Percentiles rank a stretch among this genome's conserved stretches.
Conservation (phyloP, 2,888 invertebrate genomes). For the Tenthredo scrophulariae region DNA sequence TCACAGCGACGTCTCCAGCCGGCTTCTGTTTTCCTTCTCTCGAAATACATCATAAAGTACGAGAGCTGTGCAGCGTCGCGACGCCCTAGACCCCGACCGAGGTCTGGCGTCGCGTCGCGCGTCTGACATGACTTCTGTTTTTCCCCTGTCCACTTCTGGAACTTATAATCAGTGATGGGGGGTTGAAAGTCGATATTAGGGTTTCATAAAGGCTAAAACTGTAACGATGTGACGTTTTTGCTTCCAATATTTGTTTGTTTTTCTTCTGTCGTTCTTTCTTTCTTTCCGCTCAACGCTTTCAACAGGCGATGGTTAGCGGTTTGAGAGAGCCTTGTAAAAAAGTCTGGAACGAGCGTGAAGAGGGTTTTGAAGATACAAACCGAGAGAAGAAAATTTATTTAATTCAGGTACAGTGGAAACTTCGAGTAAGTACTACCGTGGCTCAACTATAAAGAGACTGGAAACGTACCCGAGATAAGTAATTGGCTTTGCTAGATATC, state of each 20-base stretch:
- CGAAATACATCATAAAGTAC: slow-evolving; percentile 53
- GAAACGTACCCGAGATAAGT: slow-evolving; percentile 38
- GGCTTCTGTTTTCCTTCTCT: slow-evolving; percentile 54
- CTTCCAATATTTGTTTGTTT: background rate
- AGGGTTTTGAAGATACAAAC: background rate
- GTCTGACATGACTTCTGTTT: slow-evolving; percentile 38
- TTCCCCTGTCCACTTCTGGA: slow-evolving; percentile 32
- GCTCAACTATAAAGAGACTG: slow-evolving; percentile 31
- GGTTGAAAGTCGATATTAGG: background rate
- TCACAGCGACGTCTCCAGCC: slow-evolving; percentile 61
- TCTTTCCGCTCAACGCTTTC: background rate
- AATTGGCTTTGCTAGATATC: slow-evolving; percentile 44
- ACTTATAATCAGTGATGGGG: slow-evolving; percentile 26
- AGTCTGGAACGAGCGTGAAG: background rate
- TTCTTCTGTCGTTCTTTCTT: background rate
- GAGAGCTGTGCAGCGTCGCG: slow-evolving; percentile 47
- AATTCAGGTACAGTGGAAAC: slow-evolving; percentile 36
- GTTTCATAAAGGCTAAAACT: slow-evolving; percentile 1
- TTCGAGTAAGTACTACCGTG: slow-evolving; percentile 27
- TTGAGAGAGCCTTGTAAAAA: slow-evolving; percentile 2
- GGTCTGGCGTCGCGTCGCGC: slow-evolving; percentile 5
- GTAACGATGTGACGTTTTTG: background rate
- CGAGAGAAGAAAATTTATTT: slow-evolving; percentile 4
- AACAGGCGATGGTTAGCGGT: background rate
- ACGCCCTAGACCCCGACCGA: slow-evolving; percentile 28